Conservation (phyloP, 2,113 vertebrate species). For the Lipophrys pholis region DNA sequence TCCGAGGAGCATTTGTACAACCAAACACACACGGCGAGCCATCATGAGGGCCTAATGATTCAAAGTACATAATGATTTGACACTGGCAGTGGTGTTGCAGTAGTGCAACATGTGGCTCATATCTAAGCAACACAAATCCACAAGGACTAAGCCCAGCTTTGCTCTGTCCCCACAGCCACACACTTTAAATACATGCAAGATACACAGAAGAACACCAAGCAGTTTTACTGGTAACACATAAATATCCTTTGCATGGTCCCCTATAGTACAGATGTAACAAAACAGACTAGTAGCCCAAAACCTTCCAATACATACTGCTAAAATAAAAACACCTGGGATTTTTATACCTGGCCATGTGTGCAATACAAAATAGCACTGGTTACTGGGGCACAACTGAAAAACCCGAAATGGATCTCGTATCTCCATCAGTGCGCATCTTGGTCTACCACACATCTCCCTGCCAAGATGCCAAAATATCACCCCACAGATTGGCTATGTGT, state of each 20-base stretch:
- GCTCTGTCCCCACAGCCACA: conserved; percentile 17
- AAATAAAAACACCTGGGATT: conserved; percentile 7
- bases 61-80: conserved; percentile 43
- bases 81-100: conserved; percentile 31
- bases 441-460: conserved; percentile 62
- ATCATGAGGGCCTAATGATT: conserved; percentile 30
- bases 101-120: conserved; percentile 52
- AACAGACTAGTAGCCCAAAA: conserved; percentile 1
- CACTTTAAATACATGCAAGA: neutral
- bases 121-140: conserved; percentile 68
- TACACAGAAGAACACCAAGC: neutral
- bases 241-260: neutral
- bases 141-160: conserved; percentile 27
- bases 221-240: neutral
- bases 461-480: conserved; percentile 56
- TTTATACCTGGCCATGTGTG: neutral
- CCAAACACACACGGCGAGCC: conserved; percentile 28
- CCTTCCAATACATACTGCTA: neutral
- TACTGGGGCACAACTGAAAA: conserved; percentile 51
- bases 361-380: conserved; percentile 27
- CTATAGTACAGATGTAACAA: neutral
- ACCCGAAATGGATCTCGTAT: conserved; percentile 40
- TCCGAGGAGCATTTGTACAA: conserved; percentile 6
- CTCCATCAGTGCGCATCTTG: conserved; percentile 45
- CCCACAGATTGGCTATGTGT: conserved; percentile 42